phyloP scores from a whole-genome alignment of 2,888 invertebrate species.

The Lapara coniferarum region DNA sequence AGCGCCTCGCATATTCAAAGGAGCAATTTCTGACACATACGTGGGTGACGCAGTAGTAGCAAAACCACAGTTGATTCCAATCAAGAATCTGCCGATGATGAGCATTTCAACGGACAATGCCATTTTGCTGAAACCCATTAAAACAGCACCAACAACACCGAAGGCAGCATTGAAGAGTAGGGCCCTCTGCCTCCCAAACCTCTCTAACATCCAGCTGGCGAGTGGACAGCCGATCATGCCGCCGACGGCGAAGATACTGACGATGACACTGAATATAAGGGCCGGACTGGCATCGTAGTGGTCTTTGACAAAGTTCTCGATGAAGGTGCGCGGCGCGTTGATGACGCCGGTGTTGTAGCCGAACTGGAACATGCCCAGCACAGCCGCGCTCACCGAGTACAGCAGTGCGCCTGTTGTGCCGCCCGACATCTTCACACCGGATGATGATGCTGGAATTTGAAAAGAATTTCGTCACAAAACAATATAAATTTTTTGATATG shows the following conservation, averaged over 20 bases:
- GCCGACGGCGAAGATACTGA: constrained; percentile 90
- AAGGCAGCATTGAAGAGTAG: constrained; percentile 85
- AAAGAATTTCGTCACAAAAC: constrained; percentile 29
- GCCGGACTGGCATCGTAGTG: constrained; percentile 79
- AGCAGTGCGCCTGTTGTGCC: constrained; percentile 85
- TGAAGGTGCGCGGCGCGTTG: constrained; percentile 86
- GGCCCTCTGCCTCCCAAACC: constrained; percentile 87
- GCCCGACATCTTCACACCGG: constrained; percentile 61
- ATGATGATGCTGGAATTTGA: constrained; percentile 55
- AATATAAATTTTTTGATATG: too few relatives aligned
- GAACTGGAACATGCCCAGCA: constrained; percentile 88
- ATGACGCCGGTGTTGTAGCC: constrained; percentile 89
- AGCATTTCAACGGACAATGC: constrained; percentile 87
- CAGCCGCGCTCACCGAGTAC: constrained; percentile 86
- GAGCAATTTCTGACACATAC: constrained; percentile 79
- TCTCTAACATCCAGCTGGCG: constrained; percentile 89
- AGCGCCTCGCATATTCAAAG: constrained; percentile 71
- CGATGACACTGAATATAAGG: constrained; percentile 86
- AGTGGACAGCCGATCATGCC: constrained; percentile 91
- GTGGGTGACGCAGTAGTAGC: constrained; percentile 80
- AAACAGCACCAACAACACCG: constrained; percentile 85
- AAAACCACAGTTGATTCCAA: constrained; percentile 89
- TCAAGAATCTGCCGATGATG: constrained; percentile 88
- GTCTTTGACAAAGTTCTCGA: constrained; percentile 85
- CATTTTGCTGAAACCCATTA: constrained; percentile 87